Evolutionary conservation across 2,797 vertebrate genomes (phyloP).

Genomic region (Tympanoctomys barrerae): DNA sequence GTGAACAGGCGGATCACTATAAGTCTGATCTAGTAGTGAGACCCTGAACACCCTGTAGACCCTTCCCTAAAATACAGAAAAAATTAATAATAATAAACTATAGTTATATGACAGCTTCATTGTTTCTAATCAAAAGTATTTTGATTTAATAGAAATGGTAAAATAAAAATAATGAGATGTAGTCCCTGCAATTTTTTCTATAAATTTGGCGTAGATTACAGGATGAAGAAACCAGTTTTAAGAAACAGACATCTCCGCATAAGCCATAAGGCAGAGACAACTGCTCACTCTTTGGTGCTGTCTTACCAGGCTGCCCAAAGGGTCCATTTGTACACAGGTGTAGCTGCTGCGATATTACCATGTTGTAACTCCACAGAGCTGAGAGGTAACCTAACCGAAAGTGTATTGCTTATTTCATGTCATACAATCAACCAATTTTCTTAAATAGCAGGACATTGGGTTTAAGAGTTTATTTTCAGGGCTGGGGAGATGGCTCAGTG

Average conservation of each 20-base stretch:
- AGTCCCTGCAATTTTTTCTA: background rate
- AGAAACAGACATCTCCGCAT: background rate
- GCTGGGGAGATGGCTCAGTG: too few relatives aligned
- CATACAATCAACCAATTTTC: background rate
- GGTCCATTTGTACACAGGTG: background rate
- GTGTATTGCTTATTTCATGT: background rate
- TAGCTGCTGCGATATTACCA: background rate
- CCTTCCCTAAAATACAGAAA: too few relatives aligned
- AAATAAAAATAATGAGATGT: background rate
- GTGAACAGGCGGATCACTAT: too few relatives aligned
- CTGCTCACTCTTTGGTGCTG: background rate
- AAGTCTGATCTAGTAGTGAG: too few relatives aligned
- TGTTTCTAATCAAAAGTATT: background rate
- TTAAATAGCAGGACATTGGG: background rate
- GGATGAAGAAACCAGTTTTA: background rate
- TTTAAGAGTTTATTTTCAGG: background rate
- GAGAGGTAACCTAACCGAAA: background rate
- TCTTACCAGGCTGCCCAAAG: background rate
- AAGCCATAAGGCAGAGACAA: background rate
- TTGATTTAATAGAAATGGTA: background rate
- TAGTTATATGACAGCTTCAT: background rate
- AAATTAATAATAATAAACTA: background rate
- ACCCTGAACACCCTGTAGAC: too few relatives aligned
- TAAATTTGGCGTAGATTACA: background rate
- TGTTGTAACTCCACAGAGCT: background rate